A percentile compares a stretch with the other conserved stretches of the same genome.
These are phyloP conservation scores for Menidia beryllina DNA, from an alignment of 2,113 vertebrate species.

Conservation along the genomic window DNA sequence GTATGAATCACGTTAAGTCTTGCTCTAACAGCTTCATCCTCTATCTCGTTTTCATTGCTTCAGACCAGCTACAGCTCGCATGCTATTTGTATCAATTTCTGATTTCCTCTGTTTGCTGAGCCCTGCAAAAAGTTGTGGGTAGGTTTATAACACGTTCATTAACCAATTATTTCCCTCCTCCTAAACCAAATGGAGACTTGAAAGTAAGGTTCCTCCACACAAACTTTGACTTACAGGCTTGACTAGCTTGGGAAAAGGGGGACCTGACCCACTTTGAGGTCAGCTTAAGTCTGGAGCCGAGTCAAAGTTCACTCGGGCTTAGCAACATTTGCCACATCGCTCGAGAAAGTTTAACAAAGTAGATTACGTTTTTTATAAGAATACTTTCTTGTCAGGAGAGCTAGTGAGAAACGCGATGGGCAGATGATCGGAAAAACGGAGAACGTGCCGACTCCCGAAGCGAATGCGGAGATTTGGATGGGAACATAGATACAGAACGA, in stretches of 20 bases:
- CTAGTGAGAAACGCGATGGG: neutral
- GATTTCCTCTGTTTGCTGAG: conserved; percentile 9
- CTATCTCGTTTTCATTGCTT: neutral
- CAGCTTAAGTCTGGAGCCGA: conserved; percentile 89
- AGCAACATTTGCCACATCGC: conserved; percentile 67
- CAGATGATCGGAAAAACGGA: conserved; percentile 37
- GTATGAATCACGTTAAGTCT: conserved; percentile 72
- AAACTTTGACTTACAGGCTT: conserved; percentile 40
- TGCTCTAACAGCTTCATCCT: conserved; percentile 8
- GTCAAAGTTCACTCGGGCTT: conserved; percentile 90
- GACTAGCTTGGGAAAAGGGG: conserved; percentile 66
- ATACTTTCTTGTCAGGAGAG: conserved; percentile 1
- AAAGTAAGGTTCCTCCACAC: conserved; percentile 28
- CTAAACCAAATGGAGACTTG: conserved; percentile 26
- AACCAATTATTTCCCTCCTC: conserved; percentile 22
- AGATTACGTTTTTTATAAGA: conserved; percentile 52
- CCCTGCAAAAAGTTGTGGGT: neutral
- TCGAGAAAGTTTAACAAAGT: conserved; percentile 61
- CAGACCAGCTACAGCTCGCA: conserved; percentile 2
- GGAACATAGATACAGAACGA: conserved; percentile 26
- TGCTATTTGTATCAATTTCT: conserved; percentile 29
- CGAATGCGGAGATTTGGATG: conserved; percentile 26
- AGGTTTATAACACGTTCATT: conserved; percentile 13
- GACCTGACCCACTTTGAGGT: conserved; percentile 81
- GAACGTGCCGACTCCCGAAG: conserved; percentile 62